Conservation (phyloP, 2,888 invertebrate genomes). For the Drosophila prolongata region DNA sequence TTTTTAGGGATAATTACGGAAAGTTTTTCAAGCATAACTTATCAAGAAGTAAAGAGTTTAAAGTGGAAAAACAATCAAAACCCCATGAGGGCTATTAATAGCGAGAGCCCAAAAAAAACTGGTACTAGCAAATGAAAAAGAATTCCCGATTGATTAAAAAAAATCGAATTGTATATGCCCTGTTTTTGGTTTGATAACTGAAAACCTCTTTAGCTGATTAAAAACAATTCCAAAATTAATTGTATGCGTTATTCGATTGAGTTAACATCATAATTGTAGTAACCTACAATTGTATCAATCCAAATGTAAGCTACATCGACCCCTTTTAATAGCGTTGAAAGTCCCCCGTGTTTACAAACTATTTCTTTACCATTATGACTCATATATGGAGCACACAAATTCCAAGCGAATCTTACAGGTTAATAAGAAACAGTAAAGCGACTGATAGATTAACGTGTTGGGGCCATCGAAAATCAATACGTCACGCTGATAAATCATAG, state of each 20-base stretch:
- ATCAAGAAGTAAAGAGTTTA: constrained; percentile 8
- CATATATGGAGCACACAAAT: background rate
- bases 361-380: constrained; percentile 12
- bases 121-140: constrained; percentile 20
- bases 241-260: background rate
- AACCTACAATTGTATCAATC: background rate
- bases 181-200: background rate
- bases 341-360: background rate
- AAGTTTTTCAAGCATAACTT: constrained; percentile 1
- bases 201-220: background rate
- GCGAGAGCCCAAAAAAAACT: constrained; percentile 10
- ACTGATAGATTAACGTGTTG: constrained; percentile 11
- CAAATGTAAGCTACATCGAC: background rate
- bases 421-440: constrained; percentile 4
- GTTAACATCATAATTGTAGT: background rate
- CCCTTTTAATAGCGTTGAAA: background rate
- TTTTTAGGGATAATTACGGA: background rate
- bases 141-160: background rate
- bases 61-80: constrained; percentile 25
- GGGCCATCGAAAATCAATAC: constrained; percentile 29
- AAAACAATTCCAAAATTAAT: constrained; percentile 3
- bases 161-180: constrained; percentile 17
- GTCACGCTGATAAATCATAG: constrained; percentile 39
- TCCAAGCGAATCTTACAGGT: background rate
- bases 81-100: constrained; percentile 28